These are phyloP conservation scores for Vipera ursinii DNA, from an alignment of 2,797 vertebrate species.

Conservation along the genomic window DNA sequence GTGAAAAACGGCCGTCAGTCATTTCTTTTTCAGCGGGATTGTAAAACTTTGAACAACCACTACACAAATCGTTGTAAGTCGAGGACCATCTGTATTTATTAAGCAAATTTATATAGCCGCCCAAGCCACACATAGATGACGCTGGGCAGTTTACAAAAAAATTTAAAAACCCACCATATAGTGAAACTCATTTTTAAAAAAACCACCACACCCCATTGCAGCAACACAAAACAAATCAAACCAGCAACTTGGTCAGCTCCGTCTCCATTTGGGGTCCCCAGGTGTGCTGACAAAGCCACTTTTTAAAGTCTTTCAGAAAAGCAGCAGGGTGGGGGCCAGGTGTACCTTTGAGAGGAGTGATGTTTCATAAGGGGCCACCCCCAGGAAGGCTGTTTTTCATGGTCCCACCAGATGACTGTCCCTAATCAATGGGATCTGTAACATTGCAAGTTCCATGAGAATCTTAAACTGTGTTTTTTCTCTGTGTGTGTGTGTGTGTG, in stretches of 20 bases:
- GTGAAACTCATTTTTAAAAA: too few species aligned
- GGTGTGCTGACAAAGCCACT: not conserved
- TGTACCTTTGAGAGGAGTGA: not conserved
- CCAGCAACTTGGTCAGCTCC: not conserved
- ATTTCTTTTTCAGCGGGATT: not conserved
- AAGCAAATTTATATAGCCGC: not conserved
- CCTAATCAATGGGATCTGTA: not conserved
- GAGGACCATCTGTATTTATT: not conserved
- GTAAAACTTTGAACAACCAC: not conserved
- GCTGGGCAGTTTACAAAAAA: not conserved
- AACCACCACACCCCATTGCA: not conserved
- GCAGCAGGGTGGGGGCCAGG: not conserved
- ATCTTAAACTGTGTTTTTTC: conserved; percentile 14
- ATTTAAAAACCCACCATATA: too few species aligned
- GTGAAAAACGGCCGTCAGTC: not conserved
- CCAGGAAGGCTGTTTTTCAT: not conserved
- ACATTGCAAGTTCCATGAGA: not conserved
- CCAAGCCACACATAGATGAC: not conserved
- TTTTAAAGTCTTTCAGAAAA: not conserved
- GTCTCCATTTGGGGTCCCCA: not conserved
- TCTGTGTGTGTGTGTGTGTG: too few species aligned
- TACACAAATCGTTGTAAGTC: not conserved
- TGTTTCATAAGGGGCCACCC: not conserved
- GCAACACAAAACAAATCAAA: not conserved
- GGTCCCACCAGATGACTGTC: not conserved